Evolutionary conservation across 1,140 invertebrate genomes (phyloP).

Genomic region (Adelges cooleyi): DNA sequence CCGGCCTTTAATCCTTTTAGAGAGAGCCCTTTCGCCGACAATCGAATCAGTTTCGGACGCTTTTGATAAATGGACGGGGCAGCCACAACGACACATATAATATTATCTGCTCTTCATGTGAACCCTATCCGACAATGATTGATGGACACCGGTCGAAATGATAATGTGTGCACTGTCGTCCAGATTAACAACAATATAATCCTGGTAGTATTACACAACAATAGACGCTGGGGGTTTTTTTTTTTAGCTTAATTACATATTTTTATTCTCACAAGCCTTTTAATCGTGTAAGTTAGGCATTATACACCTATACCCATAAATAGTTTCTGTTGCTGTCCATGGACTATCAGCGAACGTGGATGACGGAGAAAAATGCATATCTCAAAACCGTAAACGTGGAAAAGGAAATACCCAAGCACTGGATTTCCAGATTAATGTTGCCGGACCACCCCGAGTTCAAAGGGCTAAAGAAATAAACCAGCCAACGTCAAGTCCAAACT

Average conservation of each 20-base stretch:
- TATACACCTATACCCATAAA: too few species aligned
- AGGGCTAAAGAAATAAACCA: too few species aligned
- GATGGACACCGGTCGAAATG: conserved; percentile 22
- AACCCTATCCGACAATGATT: conserved; percentile 21
- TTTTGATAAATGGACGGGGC: conserved; percentile 27
- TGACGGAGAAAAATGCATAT: too few species aligned
- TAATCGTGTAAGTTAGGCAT: too few species aligned
- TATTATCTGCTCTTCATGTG: neutral
- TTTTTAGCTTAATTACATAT: neutral
- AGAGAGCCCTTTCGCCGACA: conserved; percentile 12
- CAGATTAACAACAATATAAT: conserved; percentile 24
- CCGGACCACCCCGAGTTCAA: too few species aligned
- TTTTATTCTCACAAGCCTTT: neutral
- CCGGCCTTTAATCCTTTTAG: conserved; percentile 24
- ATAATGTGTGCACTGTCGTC: neutral
- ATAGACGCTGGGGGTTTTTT: neutral
- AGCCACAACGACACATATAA: conserved; percentile 17
- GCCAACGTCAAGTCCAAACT: too few species aligned
- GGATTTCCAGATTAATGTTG: too few species aligned
- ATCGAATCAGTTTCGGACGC: conserved; percentile 25
- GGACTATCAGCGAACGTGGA: too few species aligned
- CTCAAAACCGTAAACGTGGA: too few species aligned
- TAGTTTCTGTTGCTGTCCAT: too few species aligned
- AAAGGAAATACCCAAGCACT: too few species aligned
- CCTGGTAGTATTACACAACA: neutral